Evolutionary conservation across 2,113 vertebrate species (phyloP).

Genomic region (Antigone vipio): DNA sequence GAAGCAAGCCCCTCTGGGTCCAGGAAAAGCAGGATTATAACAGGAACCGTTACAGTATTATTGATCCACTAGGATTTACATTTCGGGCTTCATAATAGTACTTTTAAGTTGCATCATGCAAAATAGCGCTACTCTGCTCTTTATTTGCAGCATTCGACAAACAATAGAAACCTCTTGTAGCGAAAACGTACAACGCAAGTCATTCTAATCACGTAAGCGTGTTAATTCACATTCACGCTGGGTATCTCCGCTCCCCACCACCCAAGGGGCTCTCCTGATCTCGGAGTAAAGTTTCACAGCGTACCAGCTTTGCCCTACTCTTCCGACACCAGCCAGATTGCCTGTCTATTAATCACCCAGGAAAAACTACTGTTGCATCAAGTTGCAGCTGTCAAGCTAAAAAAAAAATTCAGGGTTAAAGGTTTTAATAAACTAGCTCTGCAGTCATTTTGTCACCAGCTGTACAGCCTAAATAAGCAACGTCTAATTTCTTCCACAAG

Average conservation of each 20-base stretch:
- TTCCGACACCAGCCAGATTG: background rate
- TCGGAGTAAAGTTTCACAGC: background rate
- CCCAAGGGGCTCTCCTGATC: background rate
- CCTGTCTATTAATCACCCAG: background rate
- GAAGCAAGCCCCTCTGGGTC: background rate
- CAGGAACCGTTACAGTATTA: background rate
- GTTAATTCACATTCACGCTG: background rate
- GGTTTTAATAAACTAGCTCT: background rate
- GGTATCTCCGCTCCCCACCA: background rate
- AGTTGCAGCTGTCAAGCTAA: background rate
- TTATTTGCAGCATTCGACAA: background rate
- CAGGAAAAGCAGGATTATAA: background rate
- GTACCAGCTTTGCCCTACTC: background rate
- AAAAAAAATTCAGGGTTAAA: background rate
- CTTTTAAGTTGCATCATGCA: background rate
- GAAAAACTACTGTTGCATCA: background rate
- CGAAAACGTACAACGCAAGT: background rate
- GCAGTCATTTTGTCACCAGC: background rate
- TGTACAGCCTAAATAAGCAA: background rate
- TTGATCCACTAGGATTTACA: background rate
- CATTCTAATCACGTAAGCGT: background rate
- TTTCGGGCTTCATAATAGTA: background rate
- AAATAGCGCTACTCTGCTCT: background rate
- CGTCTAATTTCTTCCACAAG: background rate
- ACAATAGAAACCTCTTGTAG: background rate